Evolutionary conservation across 92 coral and sea anemone genomes (phyloP), one percentile per base, ranked within the genome.

Genomic region (Phymanthus crucifer): DNA sequence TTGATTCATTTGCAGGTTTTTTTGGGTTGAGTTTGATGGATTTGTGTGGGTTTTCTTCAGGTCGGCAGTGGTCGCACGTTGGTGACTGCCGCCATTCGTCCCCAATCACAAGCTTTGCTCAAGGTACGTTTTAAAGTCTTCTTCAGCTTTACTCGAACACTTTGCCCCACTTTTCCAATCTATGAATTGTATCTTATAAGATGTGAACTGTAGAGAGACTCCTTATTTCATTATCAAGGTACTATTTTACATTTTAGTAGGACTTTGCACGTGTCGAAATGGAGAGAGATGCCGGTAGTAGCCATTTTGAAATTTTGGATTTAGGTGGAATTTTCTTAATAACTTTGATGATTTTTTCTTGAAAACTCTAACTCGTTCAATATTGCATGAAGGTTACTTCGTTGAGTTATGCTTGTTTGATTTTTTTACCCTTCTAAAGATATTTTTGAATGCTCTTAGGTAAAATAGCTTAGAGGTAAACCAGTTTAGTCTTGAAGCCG

Each of bases 51-150:
- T 89, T 79, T 83, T 80, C 79, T 35, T 68, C 70, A 95, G 99
- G 98, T 89, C 85, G 98, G 98, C 88, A 93, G 87, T 93, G 96
- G 97, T 81, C 99, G 99, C 82, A 85, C 97, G 87, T 66, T 90
- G 84, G 91, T 85, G 38, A 91, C 94, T 80, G 88, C 94, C 85
- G 91, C 99, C 91, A 86, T 93, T 87, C 94, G 99, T 87, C 88
- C 97, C 87, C 92, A 88, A 91, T 92, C 96, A 86, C 94, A 91
- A 76, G 70, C 90, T 73, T 86, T 95, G 91, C 87, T 90, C 57
- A 90, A 89, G 99, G 99, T 95, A 91, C 82, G 45, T 77, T 26
- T 35, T 0, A 61, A 29, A 34, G 68, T 61, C 72, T 33, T 61
- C 32, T 77, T n/a, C 38, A 24, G 1, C 32, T 61, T 31, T 64